Base-by-base conservation (phyloP, 2,888 invertebrate genomes). In the Euphydryas editha region DNA sequence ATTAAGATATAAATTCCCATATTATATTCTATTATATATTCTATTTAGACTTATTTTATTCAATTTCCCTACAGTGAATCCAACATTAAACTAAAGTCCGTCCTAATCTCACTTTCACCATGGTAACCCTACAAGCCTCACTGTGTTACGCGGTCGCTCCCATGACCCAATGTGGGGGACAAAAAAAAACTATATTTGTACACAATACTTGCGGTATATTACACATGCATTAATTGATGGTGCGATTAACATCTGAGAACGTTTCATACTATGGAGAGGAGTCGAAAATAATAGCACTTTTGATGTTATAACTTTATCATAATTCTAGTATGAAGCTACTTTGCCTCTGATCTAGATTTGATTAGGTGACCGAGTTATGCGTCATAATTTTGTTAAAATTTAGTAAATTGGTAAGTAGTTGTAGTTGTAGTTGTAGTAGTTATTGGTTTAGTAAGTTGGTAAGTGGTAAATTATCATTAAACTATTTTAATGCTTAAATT, bases 131-230 rank as follows among this genome's bases (percentile, higher is more conserved):
- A 83, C 76, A 17, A 76, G 73, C 75, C 74, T 77, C 74, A 77
- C 78, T 84, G 83, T 88, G 88, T 89, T 81, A 86, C 82, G 81
- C 85, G 88, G 85, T 79, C 88, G 85, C 73, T 92, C 92, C 72
- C 92, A 92, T 88, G 92, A 90, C 90, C 90, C 72, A 85, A 73
- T 65, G 61, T 77, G 79, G 36, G 51, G 55, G 70, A 63, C n/a
- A n/a, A n/a, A 68, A 21, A 68, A 73, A 70, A 73, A 72, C 61
- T 55, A 67, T 60, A 47, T 59, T 44, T 62, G 67, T 66, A 66
- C 61, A 69, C 69, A 67, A 70, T 66, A 68, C 69, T 65, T 71
- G 62, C 64, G 68, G 68, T 63, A 65, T 69, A 65, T 67, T 70
- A 65, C 69, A 70, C 68, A 68, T 70, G 47, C 51, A 67, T 49